Percentiles rank a stretch among this genome's conserved stretches.
Evolutionary conservation across 2,797 vertebrate species (phyloP).

Genomic region (Chrysocyon brachyurus): DNA sequence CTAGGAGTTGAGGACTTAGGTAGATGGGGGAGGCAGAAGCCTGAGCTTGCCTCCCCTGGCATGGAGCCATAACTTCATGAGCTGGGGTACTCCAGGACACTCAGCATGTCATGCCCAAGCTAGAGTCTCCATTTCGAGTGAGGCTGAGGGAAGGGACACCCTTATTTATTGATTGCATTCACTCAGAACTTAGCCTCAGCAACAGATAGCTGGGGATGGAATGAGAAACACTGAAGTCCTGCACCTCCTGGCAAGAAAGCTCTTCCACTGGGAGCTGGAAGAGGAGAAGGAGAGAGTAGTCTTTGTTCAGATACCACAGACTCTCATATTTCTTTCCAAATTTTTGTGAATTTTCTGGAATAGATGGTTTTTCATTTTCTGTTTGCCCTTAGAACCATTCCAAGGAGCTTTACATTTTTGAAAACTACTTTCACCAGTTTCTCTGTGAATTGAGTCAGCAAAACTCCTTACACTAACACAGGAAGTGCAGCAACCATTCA

Average conservation of each 20-base stretch:
- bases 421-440: not conserved
- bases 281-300: not conserved
- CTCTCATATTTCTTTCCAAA: not conserved
- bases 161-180: not conserved
- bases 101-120: not conserved
- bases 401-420: not conserved
- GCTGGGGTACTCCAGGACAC: not conserved
- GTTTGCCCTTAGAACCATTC: not conserved
- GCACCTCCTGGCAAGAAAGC: not conserved
- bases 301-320: not conserved
- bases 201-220: not conserved
- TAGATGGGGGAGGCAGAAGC: not conserved
- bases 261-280: not conserved
- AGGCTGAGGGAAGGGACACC: not conserved
- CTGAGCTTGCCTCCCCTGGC: not conserved
- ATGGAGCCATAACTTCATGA: not conserved
- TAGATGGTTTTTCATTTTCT: constrained; percentile 26
- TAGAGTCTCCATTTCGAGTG: not conserved
- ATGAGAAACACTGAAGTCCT: not conserved
- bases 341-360: constrained; percentile 1
- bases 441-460: not conserved
- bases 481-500: not conserved
- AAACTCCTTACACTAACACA: not conserved
- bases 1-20: not conserved
- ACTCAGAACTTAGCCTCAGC: not conserved